These are phyloP conservation scores for Pseudocheirus occidentalis DNA, from an alignment of 2,797 vertebrate genomes.

Conservation along the genomic window DNA sequence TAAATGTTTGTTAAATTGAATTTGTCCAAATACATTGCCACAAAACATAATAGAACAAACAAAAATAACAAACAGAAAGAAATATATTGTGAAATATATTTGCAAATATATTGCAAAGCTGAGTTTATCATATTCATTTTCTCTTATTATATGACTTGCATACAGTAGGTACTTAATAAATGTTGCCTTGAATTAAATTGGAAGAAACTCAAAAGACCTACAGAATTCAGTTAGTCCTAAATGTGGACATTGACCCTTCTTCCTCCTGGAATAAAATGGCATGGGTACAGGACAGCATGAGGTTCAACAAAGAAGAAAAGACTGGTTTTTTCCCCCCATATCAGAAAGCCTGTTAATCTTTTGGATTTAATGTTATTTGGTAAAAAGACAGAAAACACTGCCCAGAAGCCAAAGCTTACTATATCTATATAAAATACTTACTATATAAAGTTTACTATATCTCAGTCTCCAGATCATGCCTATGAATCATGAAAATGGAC, in stretches of 20 bases:
- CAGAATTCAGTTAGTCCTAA: not conserved
- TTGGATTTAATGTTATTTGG: no score
- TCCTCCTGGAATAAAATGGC: not conserved
- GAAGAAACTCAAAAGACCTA: not conserved
- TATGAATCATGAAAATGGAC: not conserved
- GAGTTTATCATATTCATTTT: no score
- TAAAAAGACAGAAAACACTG: not conserved
- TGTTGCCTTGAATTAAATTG: not conserved
- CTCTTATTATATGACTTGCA: no score
- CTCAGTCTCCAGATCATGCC: not conserved
- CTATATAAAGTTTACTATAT: not conserved
- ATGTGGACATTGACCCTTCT: fast-evolving
- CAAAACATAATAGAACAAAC: not conserved
- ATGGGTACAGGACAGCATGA: not conserved
- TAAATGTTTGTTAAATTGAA: not conserved
- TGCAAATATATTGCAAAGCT: not conserved
- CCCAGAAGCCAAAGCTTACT: not conserved
- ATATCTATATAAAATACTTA: no score
- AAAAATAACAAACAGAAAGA: not conserved
- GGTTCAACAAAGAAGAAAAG: not conserved
- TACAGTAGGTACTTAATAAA: not conserved
- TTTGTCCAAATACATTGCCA: not conserved
- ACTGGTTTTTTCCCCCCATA: fast-evolving
- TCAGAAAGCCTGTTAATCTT: not conserved
- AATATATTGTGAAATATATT: not conserved